phyloP scores from a whole-genome alignment of 2,888 invertebrate species.

The Callyntrura guangdongensis region DNA sequence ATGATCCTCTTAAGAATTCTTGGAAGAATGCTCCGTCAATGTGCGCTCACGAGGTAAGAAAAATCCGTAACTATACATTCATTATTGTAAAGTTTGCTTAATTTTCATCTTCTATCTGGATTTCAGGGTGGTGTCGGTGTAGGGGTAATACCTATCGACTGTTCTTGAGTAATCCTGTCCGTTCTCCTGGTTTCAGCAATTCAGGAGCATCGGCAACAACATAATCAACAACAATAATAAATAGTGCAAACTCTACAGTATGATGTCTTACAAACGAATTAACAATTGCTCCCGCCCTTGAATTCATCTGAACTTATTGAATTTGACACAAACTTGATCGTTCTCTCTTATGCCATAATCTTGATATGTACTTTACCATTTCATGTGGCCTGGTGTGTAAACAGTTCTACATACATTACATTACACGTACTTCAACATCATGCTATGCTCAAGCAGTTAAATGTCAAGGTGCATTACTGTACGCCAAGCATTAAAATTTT shows the following conservation, averaged over 20 bases:
- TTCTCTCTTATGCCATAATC: background rate
- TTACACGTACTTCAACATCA: too few species aligned
- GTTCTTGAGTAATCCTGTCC: constrained; percentile 52
- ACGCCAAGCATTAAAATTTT: too few species aligned
- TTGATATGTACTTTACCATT: too few species aligned
- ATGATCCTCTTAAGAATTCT: constrained; percentile 90
- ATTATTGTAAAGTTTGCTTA: background rate
- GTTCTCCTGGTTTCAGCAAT: constrained; percentile 41
- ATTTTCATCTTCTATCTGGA: background rate
- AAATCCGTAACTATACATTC: too few species aligned
- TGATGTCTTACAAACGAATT: too few species aligned
- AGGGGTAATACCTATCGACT: constrained; percentile 90
- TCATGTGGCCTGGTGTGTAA: too few species aligned
- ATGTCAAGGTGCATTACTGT: too few species aligned
- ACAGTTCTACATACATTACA: too few species aligned
- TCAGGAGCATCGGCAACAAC: background rate
- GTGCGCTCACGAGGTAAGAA: constrained; percentile 91
- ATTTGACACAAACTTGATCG: background rate
- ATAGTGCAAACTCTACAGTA: background rate
- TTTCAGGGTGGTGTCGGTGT: constrained; percentile 93
- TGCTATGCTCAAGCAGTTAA: too few species aligned
- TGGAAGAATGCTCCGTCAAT: constrained; percentile 92
- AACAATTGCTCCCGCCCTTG: too few species aligned
- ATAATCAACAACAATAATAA: background rate
- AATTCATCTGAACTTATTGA: background rate